Base-by-base conservation (phyloP, 2,888 invertebrate species). In the Pristionchus japonicus region DNA sequence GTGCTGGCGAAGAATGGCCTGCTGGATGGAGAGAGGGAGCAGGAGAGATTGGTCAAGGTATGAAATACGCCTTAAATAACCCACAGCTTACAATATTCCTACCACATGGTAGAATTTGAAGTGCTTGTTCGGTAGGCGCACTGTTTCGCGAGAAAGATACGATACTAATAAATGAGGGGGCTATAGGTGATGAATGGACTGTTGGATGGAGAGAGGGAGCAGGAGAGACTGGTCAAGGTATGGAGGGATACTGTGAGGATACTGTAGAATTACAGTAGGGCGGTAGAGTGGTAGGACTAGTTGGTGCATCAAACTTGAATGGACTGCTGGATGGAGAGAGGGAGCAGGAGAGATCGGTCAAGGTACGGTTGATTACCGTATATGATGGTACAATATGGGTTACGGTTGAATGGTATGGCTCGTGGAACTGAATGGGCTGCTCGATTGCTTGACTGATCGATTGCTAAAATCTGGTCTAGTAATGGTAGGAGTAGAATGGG, bases 1-100 rank as follows among this genome's bases (percentile, higher is more conserved):
- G 86, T 86, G 47, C 86, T 86, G 47, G 31, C 70, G 49, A 43
- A 23, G 70, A 86, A 86, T 34, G 86, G 86, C 11, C 70, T 86
- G 49, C 34, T 86, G 34, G 86, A 86, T 27, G 70, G 70, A 47
- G 61, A 61, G 64, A 64, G 23, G 40, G 86, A 86, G 70, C 86
- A 86, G 86, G 49, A 67, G 70, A 43, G 47, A 31, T 70, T 86
- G 17, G 57, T 37, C 85, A 85, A 85, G 61, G 85, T 77, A 9
- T n/a, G n/a, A n/a, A n/a, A n/a, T n/a, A n/a, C n/a, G n/a, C n/a
- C n/a, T n/a, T n/a, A n/a, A n/a, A n/a, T n/a, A n/a, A n/a, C n/a
- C n/a, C n/a, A n/a, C n/a, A n/a, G n/a, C n/a, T n/a, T n/a, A n/a
- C n/a, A n/a, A n/a, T n/a, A n/a, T n/a, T n/a, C n/a, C n/a, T n/a